Percentiles rank a stretch among this genome's conserved stretches.
phyloP scores from a whole-genome alignment of 2,888 invertebrate species.

The Scelioninae gen. 2 region DNA sequence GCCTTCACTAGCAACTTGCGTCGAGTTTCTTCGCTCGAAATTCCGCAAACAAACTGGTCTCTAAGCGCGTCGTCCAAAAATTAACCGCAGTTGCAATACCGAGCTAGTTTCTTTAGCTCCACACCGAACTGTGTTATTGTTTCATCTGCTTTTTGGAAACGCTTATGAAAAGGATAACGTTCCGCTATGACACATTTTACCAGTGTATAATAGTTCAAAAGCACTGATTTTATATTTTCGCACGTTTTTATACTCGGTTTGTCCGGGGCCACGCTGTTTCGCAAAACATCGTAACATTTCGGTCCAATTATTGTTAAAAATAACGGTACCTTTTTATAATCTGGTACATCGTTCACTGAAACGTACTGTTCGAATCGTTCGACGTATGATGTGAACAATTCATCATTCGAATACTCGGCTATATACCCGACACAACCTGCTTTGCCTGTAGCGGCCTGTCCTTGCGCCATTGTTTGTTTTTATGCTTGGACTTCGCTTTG shows the following conservation, averaged over 20 bases:
- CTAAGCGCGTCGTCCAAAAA: constrained; percentile 17
- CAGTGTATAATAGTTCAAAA: constrained; percentile 4
- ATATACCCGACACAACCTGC: too few species aligned
- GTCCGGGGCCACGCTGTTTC: constrained; percentile 54
- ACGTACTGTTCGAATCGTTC: constrained; percentile 53
- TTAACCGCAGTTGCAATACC: constrained; percentile 7
- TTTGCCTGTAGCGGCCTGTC: too few species aligned
- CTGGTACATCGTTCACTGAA: constrained; percentile 58
- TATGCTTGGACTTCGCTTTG: too few species aligned
- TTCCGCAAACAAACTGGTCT: constrained; percentile 13
- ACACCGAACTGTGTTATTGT: constrained; percentile 14
- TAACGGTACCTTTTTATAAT: constrained; percentile 58
- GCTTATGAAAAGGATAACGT: constrained; percentile 13
- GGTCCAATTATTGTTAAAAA: constrained; percentile 63
- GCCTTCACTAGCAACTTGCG: constrained; percentile 1
- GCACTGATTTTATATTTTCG: constrained; percentile 48
- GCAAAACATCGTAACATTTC: too few species aligned
- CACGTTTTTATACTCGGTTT: constrained; percentile 53
- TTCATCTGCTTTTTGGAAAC: constrained; percentile 4
- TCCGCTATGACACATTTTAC: constrained; percentile 22
- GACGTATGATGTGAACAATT: too few species aligned
- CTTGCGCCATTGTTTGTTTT: too few species aligned
- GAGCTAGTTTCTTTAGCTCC: constrained; percentile 15
- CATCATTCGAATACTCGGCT: constrained; percentile 1
- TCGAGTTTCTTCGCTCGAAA: background rate